phyloP scores from a whole-genome alignment of 92 coral and sea anemone species.

The Palythoa grandis region DNA sequence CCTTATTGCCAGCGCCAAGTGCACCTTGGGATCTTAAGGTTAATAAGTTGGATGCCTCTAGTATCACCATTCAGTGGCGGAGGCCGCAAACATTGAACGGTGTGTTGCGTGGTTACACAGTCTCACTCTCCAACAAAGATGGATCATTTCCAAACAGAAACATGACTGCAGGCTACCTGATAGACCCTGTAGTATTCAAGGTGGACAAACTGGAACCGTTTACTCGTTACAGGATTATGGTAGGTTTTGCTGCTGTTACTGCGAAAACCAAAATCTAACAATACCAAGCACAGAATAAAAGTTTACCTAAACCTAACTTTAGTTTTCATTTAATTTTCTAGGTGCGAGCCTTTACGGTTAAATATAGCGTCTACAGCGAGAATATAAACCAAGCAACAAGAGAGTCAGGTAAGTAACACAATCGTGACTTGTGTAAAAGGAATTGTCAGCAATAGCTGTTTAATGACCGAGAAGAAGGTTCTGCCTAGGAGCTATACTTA shows the following conservation, averaged over 20 bases:
- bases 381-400: not conserved
- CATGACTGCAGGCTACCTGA: not conserved
- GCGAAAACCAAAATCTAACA: no score
- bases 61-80: slow-evolving; percentile 44
- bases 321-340: not conserved
- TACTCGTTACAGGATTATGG: slow-evolving; percentile 43
- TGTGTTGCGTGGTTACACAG: slow-evolving; percentile 40
- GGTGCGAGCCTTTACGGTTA: slow-evolving; percentile 29
- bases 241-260: not conserved
- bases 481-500: not conserved
- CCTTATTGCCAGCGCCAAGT: slow-evolving; percentile 31
- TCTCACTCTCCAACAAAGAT: not conserved
- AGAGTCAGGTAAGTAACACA: slow-evolving; percentile 6
- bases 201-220: slow-evolving; percentile 26
- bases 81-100: slow-evolving; percentile 46
- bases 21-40: slow-evolving; percentile 39
- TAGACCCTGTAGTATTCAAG: slow-evolving; percentile 34
- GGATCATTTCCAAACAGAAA: slow-evolving; percentile 17
- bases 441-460: not conserved
- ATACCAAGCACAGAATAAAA: no score
- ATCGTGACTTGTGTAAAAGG: not conserved
- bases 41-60: slow-evolving; percentile 2
- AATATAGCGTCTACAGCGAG: slow-evolving; percentile 6
- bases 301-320: not conserved
- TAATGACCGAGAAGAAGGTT: not conserved